Percentiles rank a stretch among this genome's conserved stretches.
Conservation (phyloP, 2,888 invertebrate species). For the Argyra leucocephala region DNA sequence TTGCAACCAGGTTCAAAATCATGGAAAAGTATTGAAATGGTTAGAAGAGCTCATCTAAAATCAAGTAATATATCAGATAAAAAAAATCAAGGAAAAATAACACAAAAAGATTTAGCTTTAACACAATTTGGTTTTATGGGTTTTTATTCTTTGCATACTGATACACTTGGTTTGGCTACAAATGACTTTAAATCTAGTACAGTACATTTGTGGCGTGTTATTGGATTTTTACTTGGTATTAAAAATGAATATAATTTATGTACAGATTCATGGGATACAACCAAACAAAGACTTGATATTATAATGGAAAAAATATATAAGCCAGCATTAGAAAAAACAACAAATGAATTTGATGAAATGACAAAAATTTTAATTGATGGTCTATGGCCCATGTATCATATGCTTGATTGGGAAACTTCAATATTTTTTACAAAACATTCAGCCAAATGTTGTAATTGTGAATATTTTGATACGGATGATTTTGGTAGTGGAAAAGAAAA, state of each 20-base stretch:
- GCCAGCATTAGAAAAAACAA: constrained; percentile 49
- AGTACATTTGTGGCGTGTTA: constrained; percentile 67
- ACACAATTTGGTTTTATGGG: constrained; percentile 78
- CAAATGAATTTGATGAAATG: constrained; percentile 54
- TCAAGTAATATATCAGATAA: constrained; percentile 47
- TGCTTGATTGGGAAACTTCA: constrained; percentile 47
- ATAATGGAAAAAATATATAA: constrained; percentile 50
- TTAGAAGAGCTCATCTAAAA: constrained; percentile 53
- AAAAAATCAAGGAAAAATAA: constrained; percentile 47
- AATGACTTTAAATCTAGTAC: constrained; percentile 55
- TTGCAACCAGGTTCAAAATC: constrained; percentile 50
- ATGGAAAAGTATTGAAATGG: constrained; percentile 54
- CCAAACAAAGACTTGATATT: constrained; percentile 42
- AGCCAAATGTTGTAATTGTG: constrained; percentile 46
- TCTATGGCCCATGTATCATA: constrained; percentile 54
- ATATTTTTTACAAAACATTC: constrained; percentile 46
- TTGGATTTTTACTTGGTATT: constrained; percentile 67
- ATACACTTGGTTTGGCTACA: constrained; percentile 52
- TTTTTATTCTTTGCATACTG: constrained; percentile 37
- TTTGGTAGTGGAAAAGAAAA: constrained; percentile 4
- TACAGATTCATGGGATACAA: constrained; percentile 50
- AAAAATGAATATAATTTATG: constrained; percentile 64
- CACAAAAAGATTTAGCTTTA: constrained; percentile 67
- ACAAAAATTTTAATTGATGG: constrained; percentile 52
- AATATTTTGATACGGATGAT: constrained; percentile 33